Conservation (phyloP, 2,888 invertebrate species). For the Ormyrus nitidulus region DNA sequence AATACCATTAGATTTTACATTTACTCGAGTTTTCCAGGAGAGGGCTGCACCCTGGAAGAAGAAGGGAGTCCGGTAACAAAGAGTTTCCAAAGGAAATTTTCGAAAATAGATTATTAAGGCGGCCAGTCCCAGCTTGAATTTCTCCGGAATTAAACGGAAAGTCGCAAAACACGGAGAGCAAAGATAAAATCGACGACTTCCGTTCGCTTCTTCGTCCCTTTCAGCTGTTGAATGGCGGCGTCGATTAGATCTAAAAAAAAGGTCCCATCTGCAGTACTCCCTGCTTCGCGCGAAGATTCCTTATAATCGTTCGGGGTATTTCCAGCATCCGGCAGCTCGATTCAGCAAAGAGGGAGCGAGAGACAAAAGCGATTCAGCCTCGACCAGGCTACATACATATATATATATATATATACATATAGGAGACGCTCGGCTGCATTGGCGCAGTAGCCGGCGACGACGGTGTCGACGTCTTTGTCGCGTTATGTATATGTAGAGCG, state of each 20-base stretch:
- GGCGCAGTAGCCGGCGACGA: conserved; percentile 1
- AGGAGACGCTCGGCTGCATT: background rate
- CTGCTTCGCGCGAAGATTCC: conserved; percentile 50
- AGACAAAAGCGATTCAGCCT: conserved; percentile 8
- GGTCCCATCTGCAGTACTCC: background rate
- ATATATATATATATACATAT: background rate
- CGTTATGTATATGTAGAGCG: background rate
- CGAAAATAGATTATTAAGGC: too few species aligned
- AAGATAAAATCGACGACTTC: conserved; percentile 10
- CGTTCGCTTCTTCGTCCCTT: background rate
- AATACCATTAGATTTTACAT: conserved; percentile 45
- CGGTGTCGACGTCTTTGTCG: conserved; percentile 40
- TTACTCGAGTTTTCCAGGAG: conserved; percentile 6
- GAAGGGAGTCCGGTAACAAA: background rate
- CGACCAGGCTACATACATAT: background rate
- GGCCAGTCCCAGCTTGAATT: too few species aligned
- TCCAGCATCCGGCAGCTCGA: conserved; percentile 59
- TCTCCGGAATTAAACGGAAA: background rate
- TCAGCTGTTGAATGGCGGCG: conserved; percentile 11
- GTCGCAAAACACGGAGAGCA: background rate
- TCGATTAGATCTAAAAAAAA: conserved; percentile 22
- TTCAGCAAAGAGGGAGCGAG: conserved; percentile 13
- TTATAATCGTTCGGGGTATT: conserved; percentile 63
- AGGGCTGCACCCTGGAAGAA: background rate
- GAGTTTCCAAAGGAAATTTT: too few species aligned